A percentile compares a stretch with the other conserved stretches of the same genome.
These are phyloP conservation scores for Himalopsyche tibetana DNA, from an alignment of 2,888 invertebrate genomes.

Conservation along the genomic window DNA sequence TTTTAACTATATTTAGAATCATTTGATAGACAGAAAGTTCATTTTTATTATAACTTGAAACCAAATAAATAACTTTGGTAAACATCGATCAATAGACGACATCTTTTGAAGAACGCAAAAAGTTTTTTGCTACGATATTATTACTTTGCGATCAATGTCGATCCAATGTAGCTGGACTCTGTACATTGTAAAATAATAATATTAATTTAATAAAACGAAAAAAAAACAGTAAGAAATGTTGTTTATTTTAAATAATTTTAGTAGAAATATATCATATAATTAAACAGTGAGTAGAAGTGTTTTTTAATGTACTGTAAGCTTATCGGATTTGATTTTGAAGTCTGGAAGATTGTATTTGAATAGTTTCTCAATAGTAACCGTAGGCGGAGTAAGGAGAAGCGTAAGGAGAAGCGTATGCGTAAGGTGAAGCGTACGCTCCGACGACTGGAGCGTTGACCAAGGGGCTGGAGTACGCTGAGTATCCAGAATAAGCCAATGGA, in stretches of 20 bases:
- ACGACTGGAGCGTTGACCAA: constrained; percentile 59
- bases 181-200: too few species aligned
- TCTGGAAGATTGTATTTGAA: not conserved
- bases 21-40: too few species aligned
- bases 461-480: constrained; percentile 68
- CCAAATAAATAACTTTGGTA: too few species aligned
- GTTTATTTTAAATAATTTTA: constrained; percentile 1
- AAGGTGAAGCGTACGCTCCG: constrained; percentile 56
- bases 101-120: too few species aligned
- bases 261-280: not conserved
- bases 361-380: constrained; percentile 4
- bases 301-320: not conserved
- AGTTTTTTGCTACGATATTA: too few species aligned
- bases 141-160: too few species aligned
- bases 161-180: too few species aligned
- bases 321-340: not conserved
- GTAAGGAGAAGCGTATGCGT: constrained; percentile 11
- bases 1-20: too few species aligned
- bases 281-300: not conserved
- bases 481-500: constrained; percentile 65
- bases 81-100: too few species aligned
- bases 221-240: not conserved
- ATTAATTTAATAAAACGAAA: too few species aligned
- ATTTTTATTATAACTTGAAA: too few species aligned
- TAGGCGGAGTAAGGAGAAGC: not conserved